Evolutionary conservation across 2,888 invertebrate genomes (phyloP).

Genomic region (Perdita meconis): DNA sequence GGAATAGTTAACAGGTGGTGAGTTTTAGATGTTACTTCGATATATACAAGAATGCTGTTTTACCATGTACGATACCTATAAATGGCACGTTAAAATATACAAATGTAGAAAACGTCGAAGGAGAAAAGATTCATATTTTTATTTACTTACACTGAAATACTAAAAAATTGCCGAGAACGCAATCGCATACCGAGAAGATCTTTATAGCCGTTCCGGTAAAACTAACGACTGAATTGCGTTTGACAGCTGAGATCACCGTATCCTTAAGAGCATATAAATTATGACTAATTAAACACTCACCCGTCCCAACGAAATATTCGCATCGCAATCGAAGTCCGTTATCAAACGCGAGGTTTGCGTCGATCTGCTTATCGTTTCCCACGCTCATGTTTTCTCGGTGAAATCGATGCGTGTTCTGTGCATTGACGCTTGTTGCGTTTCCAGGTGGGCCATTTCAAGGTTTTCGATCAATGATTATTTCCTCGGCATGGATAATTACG

Average conservation of each 20-base stretch:
- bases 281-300: conserved; percentile 49
- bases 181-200: neutral
- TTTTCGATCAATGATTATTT: conserved; percentile 7
- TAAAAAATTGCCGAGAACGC: conserved; percentile 11
- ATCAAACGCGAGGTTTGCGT: conserved; percentile 26
- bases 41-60: conserved; percentile 35
- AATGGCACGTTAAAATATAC: conserved; percentile 20
- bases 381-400: conserved; percentile 68
- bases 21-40: conserved; percentile 25
- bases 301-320: conserved; percentile 51
- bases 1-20: conserved; percentile 48
- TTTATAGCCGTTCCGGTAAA: neutral
- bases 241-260: conserved; percentile 1
- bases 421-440: conserved; percentile 70
- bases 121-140: neutral
- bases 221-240: neutral
- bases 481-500: conserved; percentile 2
- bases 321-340: conserved; percentile 42
- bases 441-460: conserved; percentile 19
- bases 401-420: conserved; percentile 61
- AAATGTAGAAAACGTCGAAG: conserved; percentile 22
- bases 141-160: conserved; percentile 35
- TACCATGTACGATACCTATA: conserved; percentile 22
- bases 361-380: conserved; percentile 24
- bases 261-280: conserved; percentile 5